Evolutionary conservation across 2,113 vertebrate species (phyloP).

Genomic region (Paralichthys olivaceus): DNA sequence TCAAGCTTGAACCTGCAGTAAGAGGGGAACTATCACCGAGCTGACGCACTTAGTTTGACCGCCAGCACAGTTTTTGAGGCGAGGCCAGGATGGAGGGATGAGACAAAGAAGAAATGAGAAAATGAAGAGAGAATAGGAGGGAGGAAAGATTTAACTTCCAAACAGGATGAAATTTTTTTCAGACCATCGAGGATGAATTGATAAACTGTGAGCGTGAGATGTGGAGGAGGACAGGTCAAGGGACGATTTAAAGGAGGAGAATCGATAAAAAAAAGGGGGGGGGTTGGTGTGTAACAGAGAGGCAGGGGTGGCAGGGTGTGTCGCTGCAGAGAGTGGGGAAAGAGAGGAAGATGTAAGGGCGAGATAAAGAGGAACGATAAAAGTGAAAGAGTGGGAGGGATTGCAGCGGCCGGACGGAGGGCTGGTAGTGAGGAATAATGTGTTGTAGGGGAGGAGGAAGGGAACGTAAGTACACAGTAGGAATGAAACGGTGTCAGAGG

Average conservation of each 20-base stretch:
- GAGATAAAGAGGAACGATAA: conserved; percentile 56
- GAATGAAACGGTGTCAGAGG: conserved; percentile 39
- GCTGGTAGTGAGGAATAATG: conserved; percentile 49
- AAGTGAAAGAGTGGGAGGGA: conserved; percentile 42
- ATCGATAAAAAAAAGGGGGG: conserved; percentile 18
- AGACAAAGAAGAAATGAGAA: conserved; percentile 12
- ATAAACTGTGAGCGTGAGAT: conserved; percentile 16
- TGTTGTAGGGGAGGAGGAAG: conserved; percentile 37
- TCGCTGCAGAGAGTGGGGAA: conserved; percentile 27
- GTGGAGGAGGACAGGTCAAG: conserved; percentile 15
- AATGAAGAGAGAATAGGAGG: background rate
- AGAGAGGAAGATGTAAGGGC: conserved; percentile 26
- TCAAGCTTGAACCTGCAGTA: background rate
- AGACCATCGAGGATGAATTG: background rate
- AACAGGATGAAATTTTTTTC: background rate
- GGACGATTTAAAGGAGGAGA: conserved; percentile 24
- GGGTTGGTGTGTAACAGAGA: conserved; percentile 14
- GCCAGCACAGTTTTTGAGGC: background rate
- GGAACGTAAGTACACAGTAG: conserved; percentile 42
- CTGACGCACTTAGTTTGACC: background rate
- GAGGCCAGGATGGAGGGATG: background rate
- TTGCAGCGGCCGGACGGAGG: conserved; percentile 31
- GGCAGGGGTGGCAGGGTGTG: conserved; percentile 37
- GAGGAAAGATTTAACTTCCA: conserved; percentile 5
- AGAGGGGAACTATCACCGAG: conserved; percentile 13